Base-by-base conservation (phyloP, 2,113 vertebrate genomes). In the Mormyrus iriodes region DNA sequence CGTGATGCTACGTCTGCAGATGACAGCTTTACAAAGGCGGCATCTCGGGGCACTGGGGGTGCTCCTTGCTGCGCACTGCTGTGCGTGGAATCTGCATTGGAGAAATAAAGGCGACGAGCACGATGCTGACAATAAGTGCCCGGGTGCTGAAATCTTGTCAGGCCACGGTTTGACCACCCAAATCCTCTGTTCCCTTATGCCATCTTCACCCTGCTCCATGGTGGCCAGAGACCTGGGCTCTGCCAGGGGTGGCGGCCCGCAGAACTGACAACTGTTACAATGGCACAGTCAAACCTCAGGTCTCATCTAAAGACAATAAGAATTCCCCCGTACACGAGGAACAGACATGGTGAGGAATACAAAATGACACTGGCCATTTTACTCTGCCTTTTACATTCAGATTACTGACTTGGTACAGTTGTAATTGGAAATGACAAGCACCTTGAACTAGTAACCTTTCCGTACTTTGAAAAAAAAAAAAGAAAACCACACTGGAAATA, bases 1-100 rank as follows among this genome's bases (percentile, higher is more conserved):
- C 95, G 95, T 93, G 94, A 95, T 89, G 91, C 93, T 89, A 93
- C 92, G 89, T 92, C 91, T 90, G 92, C 89, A 89, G 92, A 91
- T 95, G 95, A 96, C 96, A 96, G 93, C 91, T 92, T 52, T 79
- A 96, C 95, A 96, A 96, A 95, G 92, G 91, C 92, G 12, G 93
- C 92, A 92, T 94, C 94, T 92, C 88, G 39, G 94, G 92, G 93
- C 91, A 53, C 92, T 88, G 92, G 91, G 88, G 93, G 91, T 92
- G 86, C 91, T 90, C 89, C 91, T 92, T 93, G 93, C 94, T 93
- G 91, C 90, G 93, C 93, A 93, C 94, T 90, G 94, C 93, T 95
- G 95, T 94, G 95, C 95, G 91, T 94, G 94, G 95, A 95, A 96
- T 96, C 94, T 94, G 94, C 92, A 95, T 94, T 94, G 89, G 90